Evolutionary conservation across 1,140 invertebrate species (phyloP), one percentile per base, ranked within the genome.

Genomic region (Drosophila chauvacae): DNA sequence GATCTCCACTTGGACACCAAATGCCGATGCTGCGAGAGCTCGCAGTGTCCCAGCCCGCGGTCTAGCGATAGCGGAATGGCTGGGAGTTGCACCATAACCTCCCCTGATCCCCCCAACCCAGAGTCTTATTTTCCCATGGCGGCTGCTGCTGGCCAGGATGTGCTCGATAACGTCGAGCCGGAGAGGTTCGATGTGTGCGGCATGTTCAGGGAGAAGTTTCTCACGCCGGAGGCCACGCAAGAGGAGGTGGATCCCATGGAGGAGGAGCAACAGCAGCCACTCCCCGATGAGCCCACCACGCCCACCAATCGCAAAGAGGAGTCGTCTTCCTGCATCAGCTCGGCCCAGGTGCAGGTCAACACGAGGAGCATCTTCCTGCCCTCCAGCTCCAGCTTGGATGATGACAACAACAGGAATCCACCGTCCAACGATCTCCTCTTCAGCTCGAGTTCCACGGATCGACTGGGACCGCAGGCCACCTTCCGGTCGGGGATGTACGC

Each of bases 401-500:
- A 90, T 42, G 85, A 90, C n/a, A 68, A 69, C 3, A 60, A 35
- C 33, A 45, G 48, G 9, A 45, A 30, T 39, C 14, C 39, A 9
- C 42, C 50, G 14, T 26, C 18, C 47, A 70, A 71, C 3, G 59
- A 85, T 37, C 30, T 85, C 7, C 28, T 69, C 4, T 80, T 86
- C 48, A 80, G 64, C 20, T 81, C 78, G 60, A 91, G 68, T 23
- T 90, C 88, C 13, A 69, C 83, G 7, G 87, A 86, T 45, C 72
- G 69, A 39, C 66, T 77, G 64, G 77, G 57, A n/a, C 69, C 81
- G 11, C 68, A 68, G 16, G 70, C 93, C 91, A 94, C 95, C 80
- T 97, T 95, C 93, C 95, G 95, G 37, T 97, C 96, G 28, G 96
- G 96, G 79, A 94, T 97, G 91, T 97, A 97, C 92, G 97, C 96